A percentile compares a stretch with the other conserved stretches of the same genome.
Evolutionary conservation across 2,888 invertebrate genomes (phyloP).

Genomic region (Eupeodes latifasciatus): DNA sequence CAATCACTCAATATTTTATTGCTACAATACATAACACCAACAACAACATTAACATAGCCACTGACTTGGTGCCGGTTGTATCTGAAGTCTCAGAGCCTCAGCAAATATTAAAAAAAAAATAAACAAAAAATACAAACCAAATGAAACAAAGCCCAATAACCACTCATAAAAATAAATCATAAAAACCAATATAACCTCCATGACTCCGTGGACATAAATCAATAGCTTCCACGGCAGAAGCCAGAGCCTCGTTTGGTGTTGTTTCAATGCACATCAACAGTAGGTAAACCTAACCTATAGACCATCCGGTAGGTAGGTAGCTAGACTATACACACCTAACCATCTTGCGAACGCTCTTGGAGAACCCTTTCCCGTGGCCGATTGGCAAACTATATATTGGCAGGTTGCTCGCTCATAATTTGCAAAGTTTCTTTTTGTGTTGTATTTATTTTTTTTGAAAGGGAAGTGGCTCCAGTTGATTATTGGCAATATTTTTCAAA

Average conservation of each 20-base stretch:
- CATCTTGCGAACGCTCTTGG: background rate
- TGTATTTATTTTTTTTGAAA: constrained; percentile 23
- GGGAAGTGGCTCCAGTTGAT: constrained; percentile 75
- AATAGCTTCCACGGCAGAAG: constrained; percentile 64
- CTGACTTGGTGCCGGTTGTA: constrained; percentile 12
- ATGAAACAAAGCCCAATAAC: constrained; percentile 60
- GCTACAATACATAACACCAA: constrained; percentile 23
- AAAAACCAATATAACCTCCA: constrained; percentile 71
- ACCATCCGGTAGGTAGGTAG: too few species aligned
- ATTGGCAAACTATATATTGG: constrained; percentile 57
- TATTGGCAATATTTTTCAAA: constrained; percentile 66
- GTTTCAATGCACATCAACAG: constrained; percentile 14
- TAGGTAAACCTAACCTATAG: background rate
- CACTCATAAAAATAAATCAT: constrained; percentile 74
- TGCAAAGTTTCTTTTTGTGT: constrained; percentile 43
- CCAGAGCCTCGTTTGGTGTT: constrained; percentile 13
- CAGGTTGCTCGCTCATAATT: constrained; percentile 68
- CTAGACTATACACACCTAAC: background rate
- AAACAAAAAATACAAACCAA: constrained; percentile 1
- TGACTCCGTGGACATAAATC: constrained; percentile 63
- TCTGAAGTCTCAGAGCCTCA: constrained; percentile 10
- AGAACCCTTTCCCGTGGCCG: constrained; percentile 47
- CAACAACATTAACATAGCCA: constrained; percentile 51
- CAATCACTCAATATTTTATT: constrained; percentile 52
- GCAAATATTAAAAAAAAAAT: constrained; percentile 8